Evolutionary conservation across 92 coral and sea anemone genomes (phyloP), one percentile per base, ranked within the genome.

Genomic region (Desmophyllum pertusum): DNA sequence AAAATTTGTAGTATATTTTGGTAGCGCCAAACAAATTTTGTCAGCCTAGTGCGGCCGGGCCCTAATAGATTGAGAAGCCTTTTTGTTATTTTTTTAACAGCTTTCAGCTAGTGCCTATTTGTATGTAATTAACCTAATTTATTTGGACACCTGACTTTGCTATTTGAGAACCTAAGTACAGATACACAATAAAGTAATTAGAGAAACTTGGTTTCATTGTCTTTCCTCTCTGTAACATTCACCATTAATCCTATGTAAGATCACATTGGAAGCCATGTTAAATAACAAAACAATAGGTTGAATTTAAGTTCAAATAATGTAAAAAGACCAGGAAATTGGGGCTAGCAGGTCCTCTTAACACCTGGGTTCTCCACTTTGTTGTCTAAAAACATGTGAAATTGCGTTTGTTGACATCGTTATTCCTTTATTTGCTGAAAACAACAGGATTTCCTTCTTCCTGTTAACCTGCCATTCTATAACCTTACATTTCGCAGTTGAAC

Each of bases 261-360:
- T 48, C 50, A 61, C 33, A 10, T 38, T 77, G 10, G 9, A 21
- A 35, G 6, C 19, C 35, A 40, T 5, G 29, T 74, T 45, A 6
- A 79, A 8, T 38, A 23, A 2, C 31, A 71, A 21, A 38, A 71
- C 36, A 39, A 43, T 67, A 62, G n/a, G 35, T 18, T 79, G 45
- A 31, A 64, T 36, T 17, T 21, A 18, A 25, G 36, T 48, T 4
- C 6, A 80, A 46, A 42, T 10, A 23, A 13, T 23, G 33, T 21
- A 17, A 37, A 52, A 79, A 57, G 52, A 53, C 78, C 40, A 70
- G 78, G 85, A 81, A 55, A 55, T 81, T 67, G 42, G 68, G 19
- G 2, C 8, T 2, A 40, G 37, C 85, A 70, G 85, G 78, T 81
- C 27, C 17, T 61, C 11, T 7, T 57, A 33, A 39, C 71, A 41